A percentile compares a stretch with the other conserved stretches of the same genome.
These are phyloP conservation scores for Polylopha cassiicola DNA, from an alignment of 2,888 invertebrate genomes.

Conservation along the genomic window DNA sequence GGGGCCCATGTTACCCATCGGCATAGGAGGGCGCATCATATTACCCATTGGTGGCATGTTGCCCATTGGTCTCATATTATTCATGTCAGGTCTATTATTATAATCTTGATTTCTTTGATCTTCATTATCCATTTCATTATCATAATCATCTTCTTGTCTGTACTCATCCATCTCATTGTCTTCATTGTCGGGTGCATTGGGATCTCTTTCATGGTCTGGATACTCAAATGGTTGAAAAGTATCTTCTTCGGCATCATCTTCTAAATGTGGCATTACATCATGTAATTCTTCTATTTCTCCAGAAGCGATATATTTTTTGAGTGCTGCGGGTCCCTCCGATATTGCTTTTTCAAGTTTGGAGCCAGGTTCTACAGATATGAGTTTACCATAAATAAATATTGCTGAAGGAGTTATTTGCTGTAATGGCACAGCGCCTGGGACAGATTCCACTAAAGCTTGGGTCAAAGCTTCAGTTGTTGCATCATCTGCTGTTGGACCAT, in stretches of 20 bases:
- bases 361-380: constrained; percentile 86
- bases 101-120: constrained; percentile 62
- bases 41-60: constrained; percentile 40
- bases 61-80: constrained; percentile 38
- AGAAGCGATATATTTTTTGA: constrained; percentile 86
- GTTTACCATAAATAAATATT: constrained; percentile 89
- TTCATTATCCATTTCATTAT: constrained; percentile 59
- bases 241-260: constrained; percentile 77
- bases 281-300: constrained; percentile 89
- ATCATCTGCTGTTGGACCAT: constrained; percentile 79
- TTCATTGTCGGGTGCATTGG: constrained; percentile 36
- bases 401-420: constrained; percentile 87
- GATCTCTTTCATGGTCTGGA: constrained; percentile 50
- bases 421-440: constrained; percentile 87
- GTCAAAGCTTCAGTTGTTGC: constrained; percentile 79
- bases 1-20: constrained; percentile 33
- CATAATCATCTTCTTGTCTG: constrained; percentile 44
- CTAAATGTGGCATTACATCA: constrained; percentile 84
- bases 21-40: constrained; percentile 29
- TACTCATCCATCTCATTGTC: constrained; percentile 40
- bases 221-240: constrained; percentile 66
- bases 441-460: constrained; percentile 84
- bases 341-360: constrained; percentile 87
- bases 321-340: constrained; percentile 84
- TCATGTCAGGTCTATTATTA: constrained; percentile 54